A percentile compares a stretch with the other conserved stretches of the same genome.
These are phyloP conservation scores for Ischnura elegans DNA, from an alignment of 2,888 invertebrate species.

Conservation along the genomic window DNA sequence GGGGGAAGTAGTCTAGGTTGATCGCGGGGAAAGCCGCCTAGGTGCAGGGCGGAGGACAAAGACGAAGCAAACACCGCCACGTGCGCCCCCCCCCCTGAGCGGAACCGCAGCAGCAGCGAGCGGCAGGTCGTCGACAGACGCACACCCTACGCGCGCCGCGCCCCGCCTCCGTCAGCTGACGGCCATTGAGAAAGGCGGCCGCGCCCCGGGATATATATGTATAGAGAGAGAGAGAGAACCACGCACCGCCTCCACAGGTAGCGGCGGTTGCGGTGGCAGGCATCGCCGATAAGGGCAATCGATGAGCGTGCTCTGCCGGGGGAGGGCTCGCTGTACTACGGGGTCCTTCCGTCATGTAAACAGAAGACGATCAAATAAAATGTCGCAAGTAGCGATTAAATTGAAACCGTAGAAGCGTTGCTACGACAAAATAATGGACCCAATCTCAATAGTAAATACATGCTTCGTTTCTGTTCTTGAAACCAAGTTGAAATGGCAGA, in stretches of 20 bases:
- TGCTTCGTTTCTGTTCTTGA: too few relatives aligned
- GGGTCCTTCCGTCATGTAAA: too few relatives aligned
- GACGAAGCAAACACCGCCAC: not conserved
- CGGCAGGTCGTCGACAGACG: slow-evolving; percentile 8
- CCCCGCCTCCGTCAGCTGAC: not conserved
- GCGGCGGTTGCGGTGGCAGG: not conserved
- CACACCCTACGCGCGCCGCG: not conserved
- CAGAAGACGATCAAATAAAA: too few relatives aligned
- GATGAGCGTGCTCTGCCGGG: too few relatives aligned
- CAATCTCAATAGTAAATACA: too few relatives aligned
- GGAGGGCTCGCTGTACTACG: not conserved
- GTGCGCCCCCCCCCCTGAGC: not conserved
- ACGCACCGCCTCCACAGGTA: slow-evolving; percentile 9
- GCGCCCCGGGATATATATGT: not conserved
- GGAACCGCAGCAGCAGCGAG: not conserved
- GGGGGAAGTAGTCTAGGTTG: not conserved
- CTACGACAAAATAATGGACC: too few relatives aligned
- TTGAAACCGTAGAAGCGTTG: too few relatives aligned
- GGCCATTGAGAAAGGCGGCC: not conserved
- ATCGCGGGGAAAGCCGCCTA: not conserved
- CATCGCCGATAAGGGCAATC: not conserved
- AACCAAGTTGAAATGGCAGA: too few relatives aligned
- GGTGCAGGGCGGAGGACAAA: not conserved
- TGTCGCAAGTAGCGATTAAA: too few relatives aligned
- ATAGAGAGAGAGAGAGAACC: not conserved